A percentile compares a stretch with the other conserved stretches of the same genome.
Conservation (phyloP, 2,113 vertebrate species). For the Butastur rufipennis region DNA sequence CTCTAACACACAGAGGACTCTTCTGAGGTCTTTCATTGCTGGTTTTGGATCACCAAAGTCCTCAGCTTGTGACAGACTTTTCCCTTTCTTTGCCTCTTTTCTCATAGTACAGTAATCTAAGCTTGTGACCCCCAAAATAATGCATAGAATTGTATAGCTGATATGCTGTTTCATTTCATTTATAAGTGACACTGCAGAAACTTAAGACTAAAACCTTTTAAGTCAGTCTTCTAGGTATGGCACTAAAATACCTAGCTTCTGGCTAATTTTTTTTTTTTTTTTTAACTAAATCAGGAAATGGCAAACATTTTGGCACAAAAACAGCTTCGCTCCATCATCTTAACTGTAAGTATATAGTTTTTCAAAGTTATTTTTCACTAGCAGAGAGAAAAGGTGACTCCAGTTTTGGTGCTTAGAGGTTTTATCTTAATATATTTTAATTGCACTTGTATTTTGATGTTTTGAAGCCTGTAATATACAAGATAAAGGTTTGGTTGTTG, state of each 20-base stretch:
- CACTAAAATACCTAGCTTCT: neutral
- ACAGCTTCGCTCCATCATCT: constrained; percentile 92
- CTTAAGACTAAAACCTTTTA: neutral
- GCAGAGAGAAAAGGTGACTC: neutral
- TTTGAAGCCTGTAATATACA: neutral
- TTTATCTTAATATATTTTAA: neutral
- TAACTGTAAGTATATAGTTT: constrained; percentile 83
- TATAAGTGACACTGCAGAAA: constrained; percentile 7
- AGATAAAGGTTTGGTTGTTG: neutral
- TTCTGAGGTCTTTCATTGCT: neutral
- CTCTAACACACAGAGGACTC: neutral
- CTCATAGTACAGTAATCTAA: neutral
- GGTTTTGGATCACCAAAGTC: neutral
- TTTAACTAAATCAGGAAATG: constrained; percentile 84
- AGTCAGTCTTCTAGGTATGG: neutral
- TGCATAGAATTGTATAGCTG: neutral
- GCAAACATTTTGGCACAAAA: constrained; percentile 97
- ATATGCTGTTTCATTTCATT: neutral
- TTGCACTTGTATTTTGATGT: neutral
- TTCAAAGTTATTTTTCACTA: neutral
- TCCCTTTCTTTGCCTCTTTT: neutral
- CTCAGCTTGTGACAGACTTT: neutral
- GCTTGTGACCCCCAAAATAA: neutral
- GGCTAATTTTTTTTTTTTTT: neutral
- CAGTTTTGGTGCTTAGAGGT: neutral